Base-by-base conservation (phyloP, 2,113 vertebrate species). In the Odontophorus gujanensis region DNA sequence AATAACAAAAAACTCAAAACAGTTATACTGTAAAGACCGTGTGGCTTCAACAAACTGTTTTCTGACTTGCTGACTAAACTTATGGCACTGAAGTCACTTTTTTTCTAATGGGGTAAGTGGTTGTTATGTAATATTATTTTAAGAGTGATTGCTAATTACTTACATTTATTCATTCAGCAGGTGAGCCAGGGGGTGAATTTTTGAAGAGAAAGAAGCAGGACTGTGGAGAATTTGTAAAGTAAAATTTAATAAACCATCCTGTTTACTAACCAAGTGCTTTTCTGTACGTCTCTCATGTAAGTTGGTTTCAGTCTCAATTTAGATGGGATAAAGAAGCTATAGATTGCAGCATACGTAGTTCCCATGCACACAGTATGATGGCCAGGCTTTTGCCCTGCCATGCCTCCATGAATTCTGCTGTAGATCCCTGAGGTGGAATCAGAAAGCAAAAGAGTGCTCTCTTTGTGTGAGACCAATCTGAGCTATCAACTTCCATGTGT, bases 301-400 rank as follows among this genome's bases (percentile, higher is more conserved):
- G 7, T 11, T 42, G 3, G 2, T 34, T 68, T 73, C 53, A 62
- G 14, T 18, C 25, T 78, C 22, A 48, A 36, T 59, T 87, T 34
- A 16, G 3, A 25, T 3, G 10, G 5, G 7, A 13, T 34, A 36
- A 48, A 81, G 21, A 19, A 76, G 2, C 16, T 83, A 0, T 30
- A 25, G 8, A 17, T 59, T 6, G 17, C 19, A 30, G 30, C 9
- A 50, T 1, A 17, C 28, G 26, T 13, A 71, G 6, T 40, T 58
- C 7, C 13, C 5, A 36, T 12, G 30, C 7, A 43, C 4, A 3
- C 1, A 1, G 1, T 4, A 21, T 51, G 14, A 26, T 51, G 50
- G 13, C 50, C 24, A 22, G 50, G 50, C 25, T 25, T 51, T 26
- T 51, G 25, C 25, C 25, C 51, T 25, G 51, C 51, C 28, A 17